phyloP scores from a whole-genome alignment of 2,113 vertebrate genomes.

The Synodontis membranacea region DNA sequence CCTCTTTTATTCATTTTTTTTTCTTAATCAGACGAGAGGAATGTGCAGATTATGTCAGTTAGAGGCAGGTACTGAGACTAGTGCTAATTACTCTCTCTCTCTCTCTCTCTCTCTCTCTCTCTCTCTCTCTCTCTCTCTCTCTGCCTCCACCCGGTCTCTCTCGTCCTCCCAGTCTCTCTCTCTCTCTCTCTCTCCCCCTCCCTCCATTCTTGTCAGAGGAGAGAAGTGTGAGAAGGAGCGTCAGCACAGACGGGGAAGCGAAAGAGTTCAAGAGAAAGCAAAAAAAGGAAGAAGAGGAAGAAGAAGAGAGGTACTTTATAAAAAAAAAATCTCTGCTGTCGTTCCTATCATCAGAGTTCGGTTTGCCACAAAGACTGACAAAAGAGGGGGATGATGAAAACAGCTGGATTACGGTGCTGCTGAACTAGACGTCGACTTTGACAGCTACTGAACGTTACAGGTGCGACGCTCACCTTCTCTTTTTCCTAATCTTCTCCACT shows the following conservation, averaged over 20 bases:
- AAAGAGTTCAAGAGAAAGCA: conserved; percentile 49
- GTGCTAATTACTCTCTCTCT: conserved; percentile 51
- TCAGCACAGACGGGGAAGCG: conserved; percentile 46
- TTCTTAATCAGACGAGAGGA: conserved; percentile 42
- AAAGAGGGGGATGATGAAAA: conserved; percentile 42
- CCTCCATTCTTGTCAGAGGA: conserved; percentile 25
- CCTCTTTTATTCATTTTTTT: not conserved
- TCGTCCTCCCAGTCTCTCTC: conserved; percentile 31
- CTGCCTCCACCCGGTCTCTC: conserved; percentile 26
- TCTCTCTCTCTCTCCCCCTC: not conserved
- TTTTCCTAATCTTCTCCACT: not conserved
- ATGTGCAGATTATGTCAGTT: conserved; percentile 57
- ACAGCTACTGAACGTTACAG: conserved; percentile 42
- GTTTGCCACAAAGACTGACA: conserved; percentile 6
- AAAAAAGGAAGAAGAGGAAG: conserved; percentile 42
- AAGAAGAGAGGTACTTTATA: not conserved
- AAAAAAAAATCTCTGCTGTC: not conserved
- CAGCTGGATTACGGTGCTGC: conserved; percentile 31
- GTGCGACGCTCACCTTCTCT: conserved; percentile 27
- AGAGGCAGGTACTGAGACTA: conserved; percentile 57
- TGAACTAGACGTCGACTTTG: conserved; percentile 31
- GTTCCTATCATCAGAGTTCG: conserved; percentile 9
- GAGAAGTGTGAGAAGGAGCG: conserved; percentile 35
- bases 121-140: conserved; percentile 22
- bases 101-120: conserved; percentile 40